phyloP scores from a whole-genome alignment of 2,113 vertebrate genomes.

The Plectropomus leopardus region DNA sequence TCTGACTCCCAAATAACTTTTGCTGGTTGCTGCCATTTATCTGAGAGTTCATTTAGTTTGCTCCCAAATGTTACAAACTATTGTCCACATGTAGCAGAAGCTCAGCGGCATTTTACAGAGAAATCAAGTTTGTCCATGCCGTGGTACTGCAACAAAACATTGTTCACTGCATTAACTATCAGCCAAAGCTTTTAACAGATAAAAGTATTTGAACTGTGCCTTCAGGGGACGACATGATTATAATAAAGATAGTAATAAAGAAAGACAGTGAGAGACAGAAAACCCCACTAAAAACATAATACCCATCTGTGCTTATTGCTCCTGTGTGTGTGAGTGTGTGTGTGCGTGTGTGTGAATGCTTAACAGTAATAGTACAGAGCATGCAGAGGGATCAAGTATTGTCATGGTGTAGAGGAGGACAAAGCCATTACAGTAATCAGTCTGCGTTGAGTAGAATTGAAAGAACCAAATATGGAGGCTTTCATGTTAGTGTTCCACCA shows the following conservation, averaged over 20 bases:
- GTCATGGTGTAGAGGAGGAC: conserved; percentile 63
- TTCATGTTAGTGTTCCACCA: conserved; percentile 28
- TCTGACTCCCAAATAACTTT: conserved; percentile 26
- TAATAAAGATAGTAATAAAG: conserved; percentile 56
- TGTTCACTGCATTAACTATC: background rate
- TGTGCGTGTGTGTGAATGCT: conserved; percentile 13
- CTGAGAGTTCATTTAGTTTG: conserved; percentile 12
- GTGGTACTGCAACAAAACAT: background rate
- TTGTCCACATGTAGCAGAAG: background rate
- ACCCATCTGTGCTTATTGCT: conserved; percentile 61
- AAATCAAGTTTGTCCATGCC: conserved; percentile 8
- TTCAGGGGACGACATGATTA: conserved; percentile 45
- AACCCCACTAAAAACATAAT: conserved; percentile 49
- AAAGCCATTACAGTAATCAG: conserved; percentile 69
- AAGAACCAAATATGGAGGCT: conserved; percentile 53
- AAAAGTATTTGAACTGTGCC: conserved; percentile 51
- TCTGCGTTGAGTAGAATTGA: conserved; percentile 59
- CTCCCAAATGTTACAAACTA: conserved; percentile 21
- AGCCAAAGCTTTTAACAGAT: conserved; percentile 12
- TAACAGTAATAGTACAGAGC: conserved; percentile 15
- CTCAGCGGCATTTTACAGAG: conserved; percentile 13
- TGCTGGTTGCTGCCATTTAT: conserved; percentile 27
- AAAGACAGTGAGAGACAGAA: conserved; percentile 51
- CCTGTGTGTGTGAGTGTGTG: conserved; percentile 11
- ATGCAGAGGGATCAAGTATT: conserved; percentile 60